A percentile compares a stretch with the other conserved stretches of the same genome.
Conservation (phyloP, 1,140 invertebrate species). For the Drosophila willistoni region DNA sequence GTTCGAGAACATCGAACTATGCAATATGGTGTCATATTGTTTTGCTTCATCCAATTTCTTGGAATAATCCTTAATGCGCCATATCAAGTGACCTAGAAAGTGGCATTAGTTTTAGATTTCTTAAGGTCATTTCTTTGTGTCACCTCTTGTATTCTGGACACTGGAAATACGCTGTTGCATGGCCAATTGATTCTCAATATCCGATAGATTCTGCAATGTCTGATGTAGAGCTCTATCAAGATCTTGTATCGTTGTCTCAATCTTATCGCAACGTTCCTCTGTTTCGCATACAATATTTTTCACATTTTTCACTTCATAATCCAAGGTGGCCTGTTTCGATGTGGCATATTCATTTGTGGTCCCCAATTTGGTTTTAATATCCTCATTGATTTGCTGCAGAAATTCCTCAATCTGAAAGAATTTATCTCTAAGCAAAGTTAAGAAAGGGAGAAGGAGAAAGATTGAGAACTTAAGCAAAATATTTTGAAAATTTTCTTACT, state of each 20-base stretch:
- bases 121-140: not conserved
- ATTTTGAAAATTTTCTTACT: not conserved
- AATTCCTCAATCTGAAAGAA: conserved; percentile 76
- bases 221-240: conserved; percentile 63
- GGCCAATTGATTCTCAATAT: conserved; percentile 76
- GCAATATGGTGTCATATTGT: conserved; percentile 85
- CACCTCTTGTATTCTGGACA: conserved; percentile 73
- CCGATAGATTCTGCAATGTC: conserved; percentile 70
- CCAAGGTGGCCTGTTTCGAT: conserved; percentile 70
- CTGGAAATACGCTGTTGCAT: conserved; percentile 71
- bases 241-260: conserved; percentile 49
- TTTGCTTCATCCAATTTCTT: conserved; percentile 87
- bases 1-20: conserved; percentile 87
- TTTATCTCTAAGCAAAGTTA: conserved; percentile 56
- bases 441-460: not conserved
- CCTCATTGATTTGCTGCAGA: conserved; percentile 66
- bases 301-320: conserved; percentile 79
- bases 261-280: conserved; percentile 80
- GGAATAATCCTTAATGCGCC: conserved; percentile 87
- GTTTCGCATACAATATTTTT: conserved; percentile 81
- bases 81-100: conserved; percentile 85
- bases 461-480: not conserved
- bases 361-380: conserved; percentile 68
- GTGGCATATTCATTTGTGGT: conserved; percentile 48
- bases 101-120: not conserved